phyloP scores from a whole-genome alignment of 1,140 invertebrate species.

The Ylistrum balloti region DNA sequence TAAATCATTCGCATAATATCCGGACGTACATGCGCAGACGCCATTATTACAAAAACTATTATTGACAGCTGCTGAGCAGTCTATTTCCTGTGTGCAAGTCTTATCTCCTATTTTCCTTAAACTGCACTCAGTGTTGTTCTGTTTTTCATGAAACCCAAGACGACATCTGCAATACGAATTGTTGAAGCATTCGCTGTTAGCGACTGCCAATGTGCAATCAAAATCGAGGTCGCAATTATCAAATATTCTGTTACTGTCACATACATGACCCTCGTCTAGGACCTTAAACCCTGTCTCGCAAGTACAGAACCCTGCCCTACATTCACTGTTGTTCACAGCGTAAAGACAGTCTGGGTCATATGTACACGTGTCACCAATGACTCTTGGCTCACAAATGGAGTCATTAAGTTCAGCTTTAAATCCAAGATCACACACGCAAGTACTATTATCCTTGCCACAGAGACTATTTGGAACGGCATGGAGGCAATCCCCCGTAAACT shows the following conservation, averaged over 20 bases:
- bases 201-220: not conserved
- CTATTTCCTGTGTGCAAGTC: not conserved
- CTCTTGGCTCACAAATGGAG: slow-evolving; percentile 16
- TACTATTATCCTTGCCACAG: slow-evolving; percentile 14
- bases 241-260: slow-evolving; percentile 18
- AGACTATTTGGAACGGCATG: slow-evolving; percentile 13
- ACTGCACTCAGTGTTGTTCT: not conserved
- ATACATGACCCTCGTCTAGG: not conserved
- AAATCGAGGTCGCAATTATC: not conserved
- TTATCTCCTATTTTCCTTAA: not conserved
- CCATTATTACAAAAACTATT: slow-evolving; percentile 41
- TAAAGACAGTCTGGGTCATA: slow-evolving; percentile 36
- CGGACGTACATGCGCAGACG: not conserved
- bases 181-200: not conserved
- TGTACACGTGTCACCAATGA: not conserved
- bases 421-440: slow-evolving; percentile 38
- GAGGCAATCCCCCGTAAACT: not conserved
- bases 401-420: not conserved
- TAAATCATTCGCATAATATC: not conserved
- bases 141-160: not conserved
- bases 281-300: slow-evolving; percentile 2
- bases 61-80: slow-evolving; percentile 29
- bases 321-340: slow-evolving; percentile 24
- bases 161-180: not conserved
- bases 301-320: slow-evolving; percentile 14